A percentile compares a stretch with the other conserved stretches of the same genome.
phyloP scores from a whole-genome alignment of 2,113 vertebrate genomes.

The Vimba vimba region DNA sequence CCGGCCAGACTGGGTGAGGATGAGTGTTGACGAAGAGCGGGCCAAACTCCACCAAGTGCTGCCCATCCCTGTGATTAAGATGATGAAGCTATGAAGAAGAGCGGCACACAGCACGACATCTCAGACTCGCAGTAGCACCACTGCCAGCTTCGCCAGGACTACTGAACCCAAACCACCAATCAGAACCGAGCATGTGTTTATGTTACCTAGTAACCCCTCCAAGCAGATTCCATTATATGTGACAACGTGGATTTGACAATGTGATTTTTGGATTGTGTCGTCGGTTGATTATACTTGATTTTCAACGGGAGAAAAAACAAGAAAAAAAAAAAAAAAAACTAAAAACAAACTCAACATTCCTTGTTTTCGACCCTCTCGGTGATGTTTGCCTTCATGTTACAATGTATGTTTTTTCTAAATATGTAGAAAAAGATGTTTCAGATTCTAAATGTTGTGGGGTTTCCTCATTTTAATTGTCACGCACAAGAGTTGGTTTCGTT shows the following conservation, averaged over 20 bases:
- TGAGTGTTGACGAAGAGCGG: slow-evolving; percentile 75
- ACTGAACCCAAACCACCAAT: slow-evolving; percentile 57
- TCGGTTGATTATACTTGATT: slow-evolving; percentile 57
- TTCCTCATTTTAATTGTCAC: slow-evolving; percentile 53
- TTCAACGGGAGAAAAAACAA: slow-evolving; percentile 32
- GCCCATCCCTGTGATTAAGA: slow-evolving; percentile 83
- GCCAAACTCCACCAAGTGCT: slow-evolving; percentile 86
- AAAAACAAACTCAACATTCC: slow-evolving; percentile 53
- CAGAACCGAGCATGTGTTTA: slow-evolving; percentile 60
- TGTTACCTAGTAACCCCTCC: slow-evolving; percentile 48
- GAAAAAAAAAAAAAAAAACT: not conserved
- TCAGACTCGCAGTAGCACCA: slow-evolving; percentile 55
- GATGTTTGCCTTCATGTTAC: slow-evolving; percentile 56
- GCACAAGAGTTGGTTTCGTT: slow-evolving; percentile 59
- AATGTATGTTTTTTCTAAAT: slow-evolving; percentile 36
- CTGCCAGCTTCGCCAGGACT: slow-evolving; percentile 30
- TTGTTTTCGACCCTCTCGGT: slow-evolving; percentile 49
- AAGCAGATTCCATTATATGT: slow-evolving; percentile 62
- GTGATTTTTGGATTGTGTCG: slow-evolving; percentile 58
- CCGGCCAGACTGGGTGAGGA: slow-evolving; percentile 81
- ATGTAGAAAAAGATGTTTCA: slow-evolving; percentile 45
- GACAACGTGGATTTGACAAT: slow-evolving; percentile 60
- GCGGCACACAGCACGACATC: not conserved
- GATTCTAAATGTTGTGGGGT: slow-evolving; percentile 65
- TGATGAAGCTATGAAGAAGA: slow-evolving; percentile 84